Percentiles rank a stretch among this genome's conserved stretches.
Evolutionary conservation across 2,888 invertebrate species (phyloP).

Genomic region (Drosophila pseudotalamancana): DNA sequence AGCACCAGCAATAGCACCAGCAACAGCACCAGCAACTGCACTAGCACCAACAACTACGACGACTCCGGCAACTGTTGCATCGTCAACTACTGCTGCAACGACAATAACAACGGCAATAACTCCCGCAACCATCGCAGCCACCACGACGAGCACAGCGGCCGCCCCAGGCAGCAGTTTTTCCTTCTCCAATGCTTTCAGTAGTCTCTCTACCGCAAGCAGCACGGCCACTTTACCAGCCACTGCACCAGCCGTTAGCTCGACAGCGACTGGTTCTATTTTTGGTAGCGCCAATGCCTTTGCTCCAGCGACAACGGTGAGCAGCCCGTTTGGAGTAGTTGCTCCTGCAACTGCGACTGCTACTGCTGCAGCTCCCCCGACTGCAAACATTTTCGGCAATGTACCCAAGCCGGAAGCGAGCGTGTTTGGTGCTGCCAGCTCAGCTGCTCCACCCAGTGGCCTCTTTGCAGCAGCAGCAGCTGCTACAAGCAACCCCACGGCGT

Average conservation of each 20-base stretch:
- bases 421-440: conserved; percentile 55
- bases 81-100: conserved; percentile 8
- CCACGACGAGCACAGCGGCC: conserved; percentile 7
- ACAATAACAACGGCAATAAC: conserved; percentile 15
- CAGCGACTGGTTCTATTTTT: conserved; percentile 31
- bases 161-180: conserved; percentile 54
- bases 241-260: conserved; percentile 12
- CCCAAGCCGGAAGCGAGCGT: conserved; percentile 81
- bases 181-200: conserved; percentile 63
- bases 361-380: conserved; percentile 23
- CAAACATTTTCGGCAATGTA: conserved; percentile 77
- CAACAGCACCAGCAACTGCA: conserved; percentile 9
- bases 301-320: conserved; percentile 10
- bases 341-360: conserved; percentile 2
- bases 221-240: conserved; percentile 36
- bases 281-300: conserved; percentile 26
- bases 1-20: conserved; percentile 4
- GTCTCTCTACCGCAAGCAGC: conserved; percentile 32
- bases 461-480: conserved; percentile 72
- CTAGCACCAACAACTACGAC: conserved; percentile 8
- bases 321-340: conserved; percentile 20
- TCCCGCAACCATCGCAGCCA: background rate
- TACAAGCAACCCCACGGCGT: conserved; percentile 48
- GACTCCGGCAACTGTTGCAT: conserved; percentile 2
- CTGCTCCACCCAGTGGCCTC: conserved; percentile 60